These are phyloP conservation scores for Girardinus metallicus DNA, from an alignment of 2,797 vertebrate species.

Conservation along the genomic window DNA sequence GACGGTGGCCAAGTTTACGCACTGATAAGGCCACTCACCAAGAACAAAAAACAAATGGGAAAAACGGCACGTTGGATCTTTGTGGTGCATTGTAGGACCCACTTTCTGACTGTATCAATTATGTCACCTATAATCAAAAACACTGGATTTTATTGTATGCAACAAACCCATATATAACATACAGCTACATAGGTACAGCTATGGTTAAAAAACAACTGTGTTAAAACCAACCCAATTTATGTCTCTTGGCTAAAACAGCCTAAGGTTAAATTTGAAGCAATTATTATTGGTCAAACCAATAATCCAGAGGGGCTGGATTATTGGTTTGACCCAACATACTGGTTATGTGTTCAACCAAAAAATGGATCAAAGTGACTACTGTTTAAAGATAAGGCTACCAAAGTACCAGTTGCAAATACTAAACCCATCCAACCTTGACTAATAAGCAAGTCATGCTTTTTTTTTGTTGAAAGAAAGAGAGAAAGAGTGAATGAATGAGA, in stretches of 20 bases:
- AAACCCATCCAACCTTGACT: neutral
- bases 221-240: neutral
- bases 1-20: conserved; percentile 61
- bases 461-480: neutral
- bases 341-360: neutral
- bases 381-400: neutral
- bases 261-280: neutral
- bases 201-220: neutral
- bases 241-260: neutral
- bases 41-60: conserved; percentile 20
- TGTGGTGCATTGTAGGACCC: neutral
- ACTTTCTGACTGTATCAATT: conserved; percentile 8
- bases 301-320: neutral
- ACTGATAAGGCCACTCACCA: conserved; percentile 60
- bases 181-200: neutral
- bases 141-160: neutral
- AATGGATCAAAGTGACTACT: neutral
- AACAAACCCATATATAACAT: conserved; percentile 3
- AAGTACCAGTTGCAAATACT: neutral
- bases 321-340: neutral
- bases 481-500: neutral
- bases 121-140: neutral
- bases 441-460: neutral
- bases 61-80: conserved; percentile 20
- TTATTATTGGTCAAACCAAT: no score